Base-by-base conservation (phyloP, 2,797 vertebrate genomes). In the Trachurus trachurus region DNA sequence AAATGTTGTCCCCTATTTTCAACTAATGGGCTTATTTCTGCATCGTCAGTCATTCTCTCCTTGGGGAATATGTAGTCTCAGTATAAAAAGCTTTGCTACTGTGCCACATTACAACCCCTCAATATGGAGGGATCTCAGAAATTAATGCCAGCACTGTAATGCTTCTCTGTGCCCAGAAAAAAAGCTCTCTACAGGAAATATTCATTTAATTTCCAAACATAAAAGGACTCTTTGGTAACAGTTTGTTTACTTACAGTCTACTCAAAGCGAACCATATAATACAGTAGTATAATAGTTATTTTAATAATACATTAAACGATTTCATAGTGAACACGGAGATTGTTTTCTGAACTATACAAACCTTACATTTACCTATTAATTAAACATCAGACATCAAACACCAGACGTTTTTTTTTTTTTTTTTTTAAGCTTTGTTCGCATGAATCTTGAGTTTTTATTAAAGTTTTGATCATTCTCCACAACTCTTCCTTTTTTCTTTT, bases 21-120 rank as follows among this genome's bases (percentile, higher is more conserved):
- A 93, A 93, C 94, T 94, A 95, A 95, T 95, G 93, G 93, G 95
- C 93, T 95, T 95, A 94, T 95, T 95, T 94, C 91, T 94, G 93
- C 93, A 90, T 94, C 90, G 82, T 91, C 93, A 93, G 91, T 94
- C 89, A 87, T 90, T 88, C 90, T 84, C 87, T 94, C 93, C 92
- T 92, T 91, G 89, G 93, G 93, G 91, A 94, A 94, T 89, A 88
- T 89, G 89, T 90, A 81, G 88, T 88, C 87, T 87, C 82, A 83
- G 88, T 92, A 80, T 88, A 85, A 94, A 94, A 94, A 87, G 90
- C 90, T 90, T 92, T 90, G 87, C 87, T 84, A 91, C 87, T 92
- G 83, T 88, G 88, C 84, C 82, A 90, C 85, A 88, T 89, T 91
- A 85, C 81, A 92, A 90, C 85, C 84, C 76, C 83, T 90, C 87